These are phyloP conservation scores for Gnatocerus cornutus DNA, from an alignment of 2,888 invertebrate genomes.

Conservation along the genomic window DNA sequence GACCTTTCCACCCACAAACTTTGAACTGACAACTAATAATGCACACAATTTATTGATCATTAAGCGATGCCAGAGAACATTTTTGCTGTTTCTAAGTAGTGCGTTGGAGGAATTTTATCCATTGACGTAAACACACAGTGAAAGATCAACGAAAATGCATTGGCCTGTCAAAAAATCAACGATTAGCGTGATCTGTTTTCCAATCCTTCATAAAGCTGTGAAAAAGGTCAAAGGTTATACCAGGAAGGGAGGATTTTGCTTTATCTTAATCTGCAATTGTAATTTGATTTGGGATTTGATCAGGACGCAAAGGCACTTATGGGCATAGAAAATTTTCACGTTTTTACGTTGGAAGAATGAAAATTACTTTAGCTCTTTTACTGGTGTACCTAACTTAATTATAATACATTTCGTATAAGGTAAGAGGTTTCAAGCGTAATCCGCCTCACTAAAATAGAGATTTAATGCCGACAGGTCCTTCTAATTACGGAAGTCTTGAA, in stretches of 20 bases:
- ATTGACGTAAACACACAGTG: conserved; percentile 16
- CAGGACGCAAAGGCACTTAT: conserved; percentile 36
- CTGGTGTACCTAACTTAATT: conserved; percentile 38
- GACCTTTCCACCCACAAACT: not conserved
- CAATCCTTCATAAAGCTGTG: too few relatives aligned
- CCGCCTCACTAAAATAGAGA: conserved; percentile 41
- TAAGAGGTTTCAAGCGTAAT: conserved; percentile 35
- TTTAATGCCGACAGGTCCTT: conserved; percentile 39
- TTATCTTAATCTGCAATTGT: conserved; percentile 34
- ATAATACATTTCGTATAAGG: conserved; percentile 37
- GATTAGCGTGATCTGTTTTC: not conserved
- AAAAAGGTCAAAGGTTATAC: conserved; percentile 26
- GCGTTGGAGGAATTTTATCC: too few relatives aligned
- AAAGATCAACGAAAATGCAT: too few relatives aligned
- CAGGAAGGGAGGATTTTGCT: conserved; percentile 9
- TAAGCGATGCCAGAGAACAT: too few relatives aligned
- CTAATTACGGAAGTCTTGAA: conserved; percentile 31
- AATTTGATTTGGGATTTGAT: conserved; percentile 42
- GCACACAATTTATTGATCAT: too few relatives aligned
- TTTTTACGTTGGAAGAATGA: conserved; percentile 30
- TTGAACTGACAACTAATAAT: not conserved
- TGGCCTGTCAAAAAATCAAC: too few relatives aligned
- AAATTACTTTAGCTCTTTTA: conserved; percentile 34
- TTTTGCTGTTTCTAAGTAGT: not conserved
- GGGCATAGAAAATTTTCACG: conserved; percentile 39